phyloP scores from a whole-genome alignment of 2,797 vertebrate genomes.

The Cirrhinus mrigala region DNA sequence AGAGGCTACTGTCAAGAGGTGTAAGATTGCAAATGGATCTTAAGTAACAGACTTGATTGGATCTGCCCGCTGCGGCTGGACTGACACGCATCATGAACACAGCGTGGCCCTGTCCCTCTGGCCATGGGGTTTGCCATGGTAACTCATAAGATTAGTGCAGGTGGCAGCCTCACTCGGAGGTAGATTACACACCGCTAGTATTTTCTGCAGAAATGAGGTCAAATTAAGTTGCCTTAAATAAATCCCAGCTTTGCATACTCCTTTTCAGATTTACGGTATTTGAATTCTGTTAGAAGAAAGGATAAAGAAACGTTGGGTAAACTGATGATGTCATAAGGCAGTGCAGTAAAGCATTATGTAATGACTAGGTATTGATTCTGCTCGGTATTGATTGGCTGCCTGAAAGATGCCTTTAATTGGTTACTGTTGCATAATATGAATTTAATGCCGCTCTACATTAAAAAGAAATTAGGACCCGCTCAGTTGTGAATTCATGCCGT shows the following conservation, averaged over 20 bases:
- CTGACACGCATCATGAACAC: constrained; percentile 5
- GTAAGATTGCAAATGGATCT: constrained; percentile 36
- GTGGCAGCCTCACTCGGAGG: constrained; percentile 1
- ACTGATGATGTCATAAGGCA: constrained; percentile 11
- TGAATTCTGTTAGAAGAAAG: neutral
- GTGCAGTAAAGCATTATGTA: neutral
- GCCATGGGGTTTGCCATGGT: constrained; percentile 51
- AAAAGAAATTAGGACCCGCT: neutral
- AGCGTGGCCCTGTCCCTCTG: constrained; percentile 33
- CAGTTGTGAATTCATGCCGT: neutral
- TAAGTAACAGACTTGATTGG: constrained; percentile 40
- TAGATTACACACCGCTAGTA: constrained; percentile 21
- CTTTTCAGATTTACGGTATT: neutral
- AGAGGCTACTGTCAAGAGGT: constrained; percentile 30
- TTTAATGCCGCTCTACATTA: neutral
- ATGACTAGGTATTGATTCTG: constrained; percentile 22
- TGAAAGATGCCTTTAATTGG: neutral
- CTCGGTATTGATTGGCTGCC: constrained; percentile 19
- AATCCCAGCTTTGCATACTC: neutral
- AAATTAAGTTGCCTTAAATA: constrained; percentile 21
- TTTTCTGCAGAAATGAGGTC: constrained; percentile 12
- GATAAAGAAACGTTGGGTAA: neutral
- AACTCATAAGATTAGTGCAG: constrained; percentile 41
- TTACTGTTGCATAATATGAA: constrained; percentile 4
- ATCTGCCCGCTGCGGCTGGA: constrained; percentile 6